Evolutionary conservation across 2,888 invertebrate genomes (phyloP).

Genomic region (Nemotelus nigrinus): DNA sequence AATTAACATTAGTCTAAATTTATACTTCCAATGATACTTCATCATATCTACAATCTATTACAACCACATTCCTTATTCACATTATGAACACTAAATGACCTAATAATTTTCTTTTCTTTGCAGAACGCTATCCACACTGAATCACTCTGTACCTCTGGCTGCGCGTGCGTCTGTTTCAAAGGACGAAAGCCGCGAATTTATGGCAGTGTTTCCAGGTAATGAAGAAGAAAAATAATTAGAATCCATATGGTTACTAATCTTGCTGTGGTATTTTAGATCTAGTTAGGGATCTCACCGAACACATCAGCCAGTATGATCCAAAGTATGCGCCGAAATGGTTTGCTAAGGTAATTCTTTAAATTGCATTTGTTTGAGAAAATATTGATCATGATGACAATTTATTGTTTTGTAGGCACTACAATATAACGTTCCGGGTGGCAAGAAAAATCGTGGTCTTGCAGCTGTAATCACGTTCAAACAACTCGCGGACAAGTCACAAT

Average conservation of each 20-base stretch:
- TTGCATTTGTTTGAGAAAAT: neutral
- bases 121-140: conserved; percentile 62
- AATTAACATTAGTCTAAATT: no score
- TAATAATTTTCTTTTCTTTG: no score
- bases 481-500: conserved; percentile 72
- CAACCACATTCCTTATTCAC: no score
- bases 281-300: conserved; percentile 83
- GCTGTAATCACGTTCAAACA: conserved; percentile 80
- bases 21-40: no score
- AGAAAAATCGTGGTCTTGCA: conserved; percentile 82
- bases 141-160: conserved; percentile 64
- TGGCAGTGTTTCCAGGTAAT: conserved; percentile 80
- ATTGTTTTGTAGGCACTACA: conserved; percentile 75
- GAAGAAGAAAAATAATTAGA: neutral
- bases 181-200: conserved; percentile 87
- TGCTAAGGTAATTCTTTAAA: conserved; percentile 70
- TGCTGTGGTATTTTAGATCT: conserved; percentile 67
- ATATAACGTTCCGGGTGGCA: conserved; percentile 92
- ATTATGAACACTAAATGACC: no score
- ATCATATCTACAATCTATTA: no score
- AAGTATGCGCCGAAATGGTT: conserved; percentile 80
- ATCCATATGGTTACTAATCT: neutral
- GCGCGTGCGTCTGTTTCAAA: conserved; percentile 75
- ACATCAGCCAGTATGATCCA: conserved; percentile 78
- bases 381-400: conserved; percentile 18